Evolutionary conservation across 2,888 invertebrate genomes (phyloP).

Genomic region (Lapara coniferarum): DNA sequence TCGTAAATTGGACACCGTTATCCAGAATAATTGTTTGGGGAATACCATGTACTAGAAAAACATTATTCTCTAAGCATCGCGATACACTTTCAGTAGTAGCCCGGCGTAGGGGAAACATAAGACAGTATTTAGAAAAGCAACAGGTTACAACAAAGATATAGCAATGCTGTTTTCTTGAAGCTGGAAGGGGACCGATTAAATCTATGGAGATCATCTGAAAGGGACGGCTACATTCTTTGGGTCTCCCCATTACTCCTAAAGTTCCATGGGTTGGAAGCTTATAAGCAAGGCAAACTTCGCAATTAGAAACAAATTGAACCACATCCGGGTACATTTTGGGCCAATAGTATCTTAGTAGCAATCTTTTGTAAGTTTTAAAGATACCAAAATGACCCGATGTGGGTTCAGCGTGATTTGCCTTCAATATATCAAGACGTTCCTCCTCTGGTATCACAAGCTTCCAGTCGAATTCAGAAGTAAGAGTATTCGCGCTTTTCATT

Average conservation of each 20-base stretch:
- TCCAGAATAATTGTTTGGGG: constrained; percentile 40
- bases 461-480: constrained; percentile 39
- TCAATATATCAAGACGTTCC: constrained; percentile 23
- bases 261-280: constrained; percentile 23
- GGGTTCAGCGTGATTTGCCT: constrained; percentile 36
- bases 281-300: not conserved
- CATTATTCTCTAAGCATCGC: constrained; percentile 34
- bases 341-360: constrained; percentile 37
- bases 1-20: constrained; percentile 42
- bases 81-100: constrained; percentile 33
- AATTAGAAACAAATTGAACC: not conserved
- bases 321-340: constrained; percentile 24
- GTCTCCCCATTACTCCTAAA: constrained; percentile 38
- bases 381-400: constrained; percentile 38
- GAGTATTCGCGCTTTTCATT: constrained; percentile 28
- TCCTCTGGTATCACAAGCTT: constrained; percentile 39
- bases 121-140: constrained; percentile 39
- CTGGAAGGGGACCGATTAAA: constrained; percentile 40
- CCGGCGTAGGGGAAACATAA: constrained; percentile 33
- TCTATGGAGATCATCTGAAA: constrained; percentile 37
- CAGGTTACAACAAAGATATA: constrained; percentile 37
- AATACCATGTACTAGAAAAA: constrained; percentile 45
- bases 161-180: constrained; percentile 29
- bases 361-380: constrained; percentile 40
- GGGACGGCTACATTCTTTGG: constrained; percentile 33